Conservation (phyloP, 2,797 vertebrate genomes). For the Australoheros facetus region DNA sequence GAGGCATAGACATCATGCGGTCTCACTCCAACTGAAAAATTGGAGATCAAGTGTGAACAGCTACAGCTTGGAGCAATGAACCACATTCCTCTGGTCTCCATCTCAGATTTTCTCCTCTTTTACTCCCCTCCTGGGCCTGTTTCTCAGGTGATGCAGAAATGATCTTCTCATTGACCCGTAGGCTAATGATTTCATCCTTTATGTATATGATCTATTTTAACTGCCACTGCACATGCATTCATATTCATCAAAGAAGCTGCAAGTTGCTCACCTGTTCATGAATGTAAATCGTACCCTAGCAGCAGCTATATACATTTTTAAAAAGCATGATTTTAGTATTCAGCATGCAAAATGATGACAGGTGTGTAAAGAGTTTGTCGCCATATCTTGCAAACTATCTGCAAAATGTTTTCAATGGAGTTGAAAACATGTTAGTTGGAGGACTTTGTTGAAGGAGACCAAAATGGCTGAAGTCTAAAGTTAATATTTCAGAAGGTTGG, state of each 20-base stretch:
- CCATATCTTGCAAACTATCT: neutral
- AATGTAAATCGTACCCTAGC: neutral
- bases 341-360: neutral
- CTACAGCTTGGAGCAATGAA: neutral
- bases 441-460: neutral
- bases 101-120: neutral
- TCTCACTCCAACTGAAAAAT: slow-evolving; percentile 28
- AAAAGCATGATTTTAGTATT: neutral
- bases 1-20: neutral
- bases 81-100: neutral
- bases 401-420: neutral
- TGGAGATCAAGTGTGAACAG: slow-evolving; percentile 22
- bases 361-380: neutral
- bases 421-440: neutral
- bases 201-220: slow-evolving; percentile 39
- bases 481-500: slow-evolving; percentile 17
- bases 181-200: slow-evolving; percentile 54
- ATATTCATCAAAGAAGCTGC: neutral
- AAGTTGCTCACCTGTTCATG: neutral
- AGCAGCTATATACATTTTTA: neutral
- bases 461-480: slow-evolving; percentile 25
- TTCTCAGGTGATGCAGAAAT: slow-evolving; percentile 34
- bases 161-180: slow-evolving; percentile 28
- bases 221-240: neutral
- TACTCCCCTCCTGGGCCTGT: neutral